Percentiles rank a stretch among this genome's conserved stretches.
Conservation (phyloP, 2,888 invertebrate species). For the Coenonympha arcania region DNA sequence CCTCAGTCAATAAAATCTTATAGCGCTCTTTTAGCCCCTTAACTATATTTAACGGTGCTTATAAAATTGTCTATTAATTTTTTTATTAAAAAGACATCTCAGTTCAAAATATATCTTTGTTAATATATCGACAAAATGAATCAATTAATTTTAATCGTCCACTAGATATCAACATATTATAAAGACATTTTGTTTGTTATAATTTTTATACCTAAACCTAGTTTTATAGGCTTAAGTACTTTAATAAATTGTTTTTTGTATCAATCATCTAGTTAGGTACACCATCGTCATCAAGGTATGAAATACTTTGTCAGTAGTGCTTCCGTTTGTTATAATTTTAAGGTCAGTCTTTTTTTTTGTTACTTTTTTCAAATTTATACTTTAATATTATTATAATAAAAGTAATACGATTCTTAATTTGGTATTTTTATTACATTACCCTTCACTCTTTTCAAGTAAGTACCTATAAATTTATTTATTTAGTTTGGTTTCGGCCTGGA, state of each 20-base stretch:
- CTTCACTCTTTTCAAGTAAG: not conserved
- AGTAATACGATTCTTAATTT: not conserved
- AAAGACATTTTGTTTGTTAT: conserved; percentile 8
- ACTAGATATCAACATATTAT: too few relatives aligned
- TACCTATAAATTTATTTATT: not conserved
- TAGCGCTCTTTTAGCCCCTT: too few relatives aligned
- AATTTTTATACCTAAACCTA: conserved; percentile 8
- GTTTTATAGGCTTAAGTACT: conserved; percentile 13
- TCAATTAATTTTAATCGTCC: too few relatives aligned
- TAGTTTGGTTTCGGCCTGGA: too few relatives aligned
- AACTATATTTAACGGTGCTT: too few relatives aligned
- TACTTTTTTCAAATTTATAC: conserved; percentile 21
- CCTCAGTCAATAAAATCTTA: too few relatives aligned
- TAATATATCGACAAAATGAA: too few relatives aligned
- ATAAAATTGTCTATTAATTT: too few relatives aligned
- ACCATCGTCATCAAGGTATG: not conserved
- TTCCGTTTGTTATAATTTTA: conserved; percentile 21
- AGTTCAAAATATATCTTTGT: too few relatives aligned
- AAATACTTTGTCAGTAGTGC: conserved; percentile 13
- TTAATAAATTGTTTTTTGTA: not conserved
- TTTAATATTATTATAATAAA: conserved; percentile 19
- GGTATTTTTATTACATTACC: not conserved
- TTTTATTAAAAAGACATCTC: too few relatives aligned
- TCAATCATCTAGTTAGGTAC: not conserved
- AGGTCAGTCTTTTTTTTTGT: conserved; percentile 20